Percentiles rank a stretch among this genome's conserved stretches.
Conservation (phyloP, 2,797 vertebrate genomes). For the Philypnodon macrostomus region DNA sequence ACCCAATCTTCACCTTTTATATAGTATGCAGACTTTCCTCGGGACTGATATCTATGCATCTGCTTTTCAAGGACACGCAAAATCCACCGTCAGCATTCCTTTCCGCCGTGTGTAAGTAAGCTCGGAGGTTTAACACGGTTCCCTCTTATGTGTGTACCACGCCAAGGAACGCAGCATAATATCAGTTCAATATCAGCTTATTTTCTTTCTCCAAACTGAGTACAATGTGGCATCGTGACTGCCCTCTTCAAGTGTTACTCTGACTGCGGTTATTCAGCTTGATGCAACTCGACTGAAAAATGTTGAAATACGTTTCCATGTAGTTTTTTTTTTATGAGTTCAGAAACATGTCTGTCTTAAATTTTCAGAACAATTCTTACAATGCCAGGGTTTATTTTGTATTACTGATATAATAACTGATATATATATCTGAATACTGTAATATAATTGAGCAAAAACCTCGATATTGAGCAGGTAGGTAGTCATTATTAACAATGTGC, state of each 20-base stretch:
- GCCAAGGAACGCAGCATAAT: neutral
- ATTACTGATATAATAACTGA: too few species aligned
- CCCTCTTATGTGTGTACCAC: neutral
- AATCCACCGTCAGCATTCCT: slow-evolving; percentile 53
- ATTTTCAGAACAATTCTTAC: neutral
- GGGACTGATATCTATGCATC: slow-evolving; percentile 31
- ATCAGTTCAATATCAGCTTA: too few species aligned
- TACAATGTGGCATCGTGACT: neutral
- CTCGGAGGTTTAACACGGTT: neutral
- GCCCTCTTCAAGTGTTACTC: neutral
- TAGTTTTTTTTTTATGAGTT: neutral
- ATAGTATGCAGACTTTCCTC: slow-evolving; percentile 11
- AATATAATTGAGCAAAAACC: too few species aligned
- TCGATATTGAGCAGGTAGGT: too few species aligned
- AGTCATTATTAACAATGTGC: too few species aligned
- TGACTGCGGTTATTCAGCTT: neutral
- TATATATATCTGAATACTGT: too few species aligned
- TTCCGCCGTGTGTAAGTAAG: neutral
- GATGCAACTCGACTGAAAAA: neutral
- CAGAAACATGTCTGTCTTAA: neutral
- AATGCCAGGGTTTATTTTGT: too few species aligned
- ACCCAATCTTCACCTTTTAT: slow-evolving; percentile 3
- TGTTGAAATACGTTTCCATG: neutral
- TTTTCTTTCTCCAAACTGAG: too few species aligned
- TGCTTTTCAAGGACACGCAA: slow-evolving; percentile 49